Percentiles rank a stretch among this genome's conserved stretches.
Evolutionary conservation across 2,888 invertebrate species (phyloP).

Genomic region (Drosophila prolongata): DNA sequence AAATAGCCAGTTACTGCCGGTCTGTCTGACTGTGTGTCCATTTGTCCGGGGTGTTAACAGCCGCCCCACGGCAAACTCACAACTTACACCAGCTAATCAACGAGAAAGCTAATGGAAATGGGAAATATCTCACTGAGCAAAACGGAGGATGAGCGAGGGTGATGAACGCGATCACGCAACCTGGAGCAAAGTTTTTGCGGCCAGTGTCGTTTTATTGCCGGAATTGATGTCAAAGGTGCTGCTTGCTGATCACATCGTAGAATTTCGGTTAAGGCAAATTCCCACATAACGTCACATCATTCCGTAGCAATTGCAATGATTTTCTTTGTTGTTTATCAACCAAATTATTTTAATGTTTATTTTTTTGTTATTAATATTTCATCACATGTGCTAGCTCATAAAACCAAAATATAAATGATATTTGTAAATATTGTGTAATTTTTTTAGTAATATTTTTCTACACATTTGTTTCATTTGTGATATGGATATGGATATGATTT

Average conservation of each 20-base stretch:
- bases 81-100: slow-evolving; percentile 30
- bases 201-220: slow-evolving; percentile 49
- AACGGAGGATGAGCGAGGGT: slow-evolving; percentile 1
- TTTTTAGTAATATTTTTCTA: no score
- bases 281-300: background rate
- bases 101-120: slow-evolving; percentile 13
- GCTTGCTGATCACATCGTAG: slow-evolving; percentile 33
- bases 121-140: slow-evolving; percentile 15
- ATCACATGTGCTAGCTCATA: no score
- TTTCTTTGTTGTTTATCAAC: background rate
- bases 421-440: no score
- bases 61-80: slow-evolving; percentile 25
- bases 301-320: background rate
- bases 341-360: background rate
- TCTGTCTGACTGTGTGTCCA: slow-evolving; percentile 10
- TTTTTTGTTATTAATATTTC: no score
- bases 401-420: no score
- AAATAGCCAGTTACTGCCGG: slow-evolving; percentile 63
- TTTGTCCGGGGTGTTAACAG: slow-evolving; percentile 44
- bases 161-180: slow-evolving; percentile 36
- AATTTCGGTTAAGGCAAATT: background rate
- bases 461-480: no score
- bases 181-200: slow-evolving; percentile 12
- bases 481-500: no score
- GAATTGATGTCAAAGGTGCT: slow-evolving; percentile 57